Evolutionary conservation across 2,888 invertebrate species (phyloP), one percentile per base, ranked within the genome.

Genomic region (Trachelus tabidus): DNA sequence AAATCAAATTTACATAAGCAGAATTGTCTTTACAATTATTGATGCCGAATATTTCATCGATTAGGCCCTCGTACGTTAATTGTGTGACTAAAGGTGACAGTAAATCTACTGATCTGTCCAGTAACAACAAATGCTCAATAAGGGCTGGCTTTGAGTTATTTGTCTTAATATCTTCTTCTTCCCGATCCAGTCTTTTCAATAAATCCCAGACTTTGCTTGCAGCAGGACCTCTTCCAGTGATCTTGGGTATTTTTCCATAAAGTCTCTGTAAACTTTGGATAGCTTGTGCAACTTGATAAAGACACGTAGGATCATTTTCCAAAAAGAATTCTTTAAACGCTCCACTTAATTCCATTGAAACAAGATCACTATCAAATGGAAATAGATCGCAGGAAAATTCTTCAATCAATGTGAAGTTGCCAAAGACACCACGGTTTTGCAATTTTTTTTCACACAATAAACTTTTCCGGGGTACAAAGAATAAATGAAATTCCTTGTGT

Each of bases 51-150:
- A 98, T 94, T 91, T 99, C 99, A 92, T 99, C 99, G 82, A 99
- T 97, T 11, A 99, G 93, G 4, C 99, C 99, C 92, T 99, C 99
- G 87, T 99, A 99, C 0, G 99, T 99, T 68, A 99, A 94, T 89
- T 99, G 99, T 0, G 98, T 98, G 0, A 97, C 95, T 86, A 99
- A 93, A 0, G 98, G 97, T 74, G 98, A 97, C 75, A 99, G 94
- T 77, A 98, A 94, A 93, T 99, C 99, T 4, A 98, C 94, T 73
- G 96, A 95, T 35, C 99, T 94, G 92, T 99, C 99, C 1, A 99
- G 92, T 73, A 99, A 92, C 11, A 99, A 93, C 79, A 99, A 93
- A 90, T 97, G 97, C 90, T 99, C 98, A 0, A 92, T 92, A 81
- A 92, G 91, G 68, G 90, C 89, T 82, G 86, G 91, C 86, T 85